phyloP scores from a whole-genome alignment of 2,888 invertebrate genomes.

The Prenolepis imparis region DNA sequence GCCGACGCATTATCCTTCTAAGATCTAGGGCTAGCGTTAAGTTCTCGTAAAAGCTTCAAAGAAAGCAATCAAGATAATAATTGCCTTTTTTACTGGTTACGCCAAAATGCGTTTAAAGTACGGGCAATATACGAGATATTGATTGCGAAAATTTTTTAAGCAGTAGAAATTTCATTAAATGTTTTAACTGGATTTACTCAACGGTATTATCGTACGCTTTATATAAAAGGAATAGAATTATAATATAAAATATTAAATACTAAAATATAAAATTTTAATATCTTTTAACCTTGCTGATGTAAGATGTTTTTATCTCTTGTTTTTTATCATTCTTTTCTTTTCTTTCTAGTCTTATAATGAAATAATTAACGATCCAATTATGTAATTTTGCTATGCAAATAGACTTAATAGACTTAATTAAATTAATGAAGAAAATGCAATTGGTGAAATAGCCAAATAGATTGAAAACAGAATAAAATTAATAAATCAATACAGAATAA shows the following conservation, averaged over 20 bases:
- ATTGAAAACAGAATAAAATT: slow-evolving; percentile 7
- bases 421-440: slow-evolving; percentile 9
- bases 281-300: not conserved
- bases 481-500: not conserved
- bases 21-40: slow-evolving; percentile 12
- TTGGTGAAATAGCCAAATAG: not conserved
- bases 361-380: not conserved
- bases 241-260: not conserved
- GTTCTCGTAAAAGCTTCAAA: slow-evolving; percentile 20
- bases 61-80: slow-evolving; percentile 35
- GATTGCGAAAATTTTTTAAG: not conserved
- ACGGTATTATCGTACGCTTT: not conserved
- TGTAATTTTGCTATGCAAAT: not conserved
- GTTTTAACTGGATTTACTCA: not conserved
- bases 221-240: not conserved
- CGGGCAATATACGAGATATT: not conserved
- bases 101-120: not conserved
- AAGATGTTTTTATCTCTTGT: not conserved
- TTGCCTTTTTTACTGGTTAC: slow-evolving; percentile 11
- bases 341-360: not conserved
- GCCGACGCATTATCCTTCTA: slow-evolving; percentile 33
- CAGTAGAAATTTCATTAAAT: not conserved
- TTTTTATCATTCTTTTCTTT: not conserved
- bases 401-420: not conserved
- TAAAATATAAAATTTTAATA: not conserved